Conservation (phyloP, 2,797 vertebrate species). For the Hemitrygon akajei region DNA sequence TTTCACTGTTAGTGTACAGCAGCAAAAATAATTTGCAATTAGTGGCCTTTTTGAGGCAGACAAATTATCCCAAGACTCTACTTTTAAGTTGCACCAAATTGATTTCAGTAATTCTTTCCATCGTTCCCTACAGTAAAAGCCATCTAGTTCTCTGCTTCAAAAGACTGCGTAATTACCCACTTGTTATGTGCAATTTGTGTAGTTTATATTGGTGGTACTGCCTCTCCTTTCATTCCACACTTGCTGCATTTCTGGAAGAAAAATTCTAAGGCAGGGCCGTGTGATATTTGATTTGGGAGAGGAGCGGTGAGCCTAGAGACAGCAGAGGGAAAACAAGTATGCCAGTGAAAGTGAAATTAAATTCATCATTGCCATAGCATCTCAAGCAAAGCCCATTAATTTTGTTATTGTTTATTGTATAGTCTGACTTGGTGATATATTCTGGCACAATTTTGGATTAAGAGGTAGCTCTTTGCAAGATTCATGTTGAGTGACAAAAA, state of each 20-base stretch:
- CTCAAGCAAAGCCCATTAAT: not conserved
- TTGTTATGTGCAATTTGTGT: not conserved
- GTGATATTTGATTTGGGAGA: not conserved
- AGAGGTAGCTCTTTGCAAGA: not conserved
- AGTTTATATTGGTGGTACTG: not conserved
- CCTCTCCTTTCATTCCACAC: not conserved
- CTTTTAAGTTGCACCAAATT: not conserved
- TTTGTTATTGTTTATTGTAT: not conserved
- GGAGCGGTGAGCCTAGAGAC: too few species aligned
- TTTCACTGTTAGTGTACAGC: too few species aligned
- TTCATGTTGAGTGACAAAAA: not conserved
- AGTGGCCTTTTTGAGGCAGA: not conserved
- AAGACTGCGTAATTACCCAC: not conserved
- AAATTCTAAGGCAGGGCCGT: not conserved
- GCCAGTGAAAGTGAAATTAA: not conserved
- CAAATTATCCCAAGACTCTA: not conserved
- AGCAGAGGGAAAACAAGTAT: not conserved
- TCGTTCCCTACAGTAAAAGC: not conserved
- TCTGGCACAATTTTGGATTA: not conserved
- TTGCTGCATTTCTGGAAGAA: too few species aligned
- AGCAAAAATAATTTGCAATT: not conserved
- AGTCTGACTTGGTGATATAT: not conserved
- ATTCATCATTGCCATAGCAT: not conserved
- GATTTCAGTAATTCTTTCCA: not conserved
- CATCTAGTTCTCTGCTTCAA: not conserved